Conservation (phyloP, 2,113 vertebrate species). For the Muntiacus muntjak region DNA sequence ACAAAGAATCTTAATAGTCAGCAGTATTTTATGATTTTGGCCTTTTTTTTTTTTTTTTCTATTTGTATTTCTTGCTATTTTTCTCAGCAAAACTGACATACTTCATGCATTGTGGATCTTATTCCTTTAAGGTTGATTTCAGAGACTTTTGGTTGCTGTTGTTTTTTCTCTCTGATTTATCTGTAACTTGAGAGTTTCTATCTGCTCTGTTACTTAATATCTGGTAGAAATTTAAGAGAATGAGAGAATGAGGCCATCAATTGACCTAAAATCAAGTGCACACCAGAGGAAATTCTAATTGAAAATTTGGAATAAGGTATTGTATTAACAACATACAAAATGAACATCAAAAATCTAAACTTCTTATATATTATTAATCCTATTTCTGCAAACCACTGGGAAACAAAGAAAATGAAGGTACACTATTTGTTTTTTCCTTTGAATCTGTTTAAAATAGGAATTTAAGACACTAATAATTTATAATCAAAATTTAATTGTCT, state of each 20-base stretch:
- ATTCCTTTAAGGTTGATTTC: neutral
- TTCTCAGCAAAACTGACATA: neutral
- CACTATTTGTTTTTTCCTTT: neutral
- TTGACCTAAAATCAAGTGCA: neutral
- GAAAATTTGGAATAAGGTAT: neutral
- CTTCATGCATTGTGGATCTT: neutral
- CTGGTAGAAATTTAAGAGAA: neutral
- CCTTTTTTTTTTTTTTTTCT: neutral
- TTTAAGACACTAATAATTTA: neutral
- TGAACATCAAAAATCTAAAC: neutral
- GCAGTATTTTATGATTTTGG: neutral
- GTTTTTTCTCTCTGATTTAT: neutral
- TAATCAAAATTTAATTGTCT: neutral
- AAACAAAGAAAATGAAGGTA: neutral
- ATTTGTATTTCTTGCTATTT: neutral
- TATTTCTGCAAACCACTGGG: neutral
- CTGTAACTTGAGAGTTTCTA: neutral
- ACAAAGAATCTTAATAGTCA: neutral
- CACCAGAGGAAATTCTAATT: neutral
- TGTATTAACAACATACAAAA: neutral
- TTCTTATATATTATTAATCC: neutral
- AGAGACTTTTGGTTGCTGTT: neutral
- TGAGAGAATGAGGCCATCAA: neutral
- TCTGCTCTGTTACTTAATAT: neutral
- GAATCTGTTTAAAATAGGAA: neutral